These are phyloP conservation scores for Nephila pilipes DNA, from an alignment of 1,140 invertebrate species.

Conservation along the genomic window DNA sequence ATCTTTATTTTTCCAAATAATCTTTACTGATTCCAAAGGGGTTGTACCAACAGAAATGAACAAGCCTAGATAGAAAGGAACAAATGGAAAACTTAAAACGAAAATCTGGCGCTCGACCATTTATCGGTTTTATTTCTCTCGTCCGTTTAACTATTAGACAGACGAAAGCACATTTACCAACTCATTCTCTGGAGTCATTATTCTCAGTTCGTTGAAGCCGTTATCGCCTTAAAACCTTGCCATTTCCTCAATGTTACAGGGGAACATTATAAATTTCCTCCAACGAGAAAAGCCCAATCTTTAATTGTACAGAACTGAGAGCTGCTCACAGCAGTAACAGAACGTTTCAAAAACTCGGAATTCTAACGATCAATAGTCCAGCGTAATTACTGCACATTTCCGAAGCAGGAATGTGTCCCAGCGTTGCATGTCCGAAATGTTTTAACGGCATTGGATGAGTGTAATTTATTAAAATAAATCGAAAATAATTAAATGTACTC, in stretches of 20 bases:
- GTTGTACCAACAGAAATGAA: background rate
- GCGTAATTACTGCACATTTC: conserved; percentile 1
- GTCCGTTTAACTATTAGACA: conserved; percentile 16
- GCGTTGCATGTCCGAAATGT: conserved; percentile 2
- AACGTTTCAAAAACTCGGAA: conserved; percentile 24
- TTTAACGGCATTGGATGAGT: conserved; percentile 12
- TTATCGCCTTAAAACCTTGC: conserved; percentile 36
- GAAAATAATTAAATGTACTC: conserved; percentile 15
- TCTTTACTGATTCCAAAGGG: background rate
- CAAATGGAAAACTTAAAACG: background rate
- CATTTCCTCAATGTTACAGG: conserved; percentile 40
- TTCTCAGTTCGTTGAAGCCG: conserved; percentile 38
- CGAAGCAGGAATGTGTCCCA: background rate
- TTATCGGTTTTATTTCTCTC: conserved; percentile 28
- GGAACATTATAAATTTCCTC: conserved; percentile 9
- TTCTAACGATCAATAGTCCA: background rate
- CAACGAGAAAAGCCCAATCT: background rate
- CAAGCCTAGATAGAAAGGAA: background rate
- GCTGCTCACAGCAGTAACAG: too few relatives aligned
- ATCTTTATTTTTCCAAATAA: background rate
- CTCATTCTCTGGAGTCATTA: conserved; percentile 48
- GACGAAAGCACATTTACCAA: conserved; percentile 41
- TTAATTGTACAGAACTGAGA: background rate
- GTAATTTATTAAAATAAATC: background rate
- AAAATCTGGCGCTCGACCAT: background rate